Conservation (phyloP, 2,888 invertebrate genomes). For the Stenodera caucasica region DNA sequence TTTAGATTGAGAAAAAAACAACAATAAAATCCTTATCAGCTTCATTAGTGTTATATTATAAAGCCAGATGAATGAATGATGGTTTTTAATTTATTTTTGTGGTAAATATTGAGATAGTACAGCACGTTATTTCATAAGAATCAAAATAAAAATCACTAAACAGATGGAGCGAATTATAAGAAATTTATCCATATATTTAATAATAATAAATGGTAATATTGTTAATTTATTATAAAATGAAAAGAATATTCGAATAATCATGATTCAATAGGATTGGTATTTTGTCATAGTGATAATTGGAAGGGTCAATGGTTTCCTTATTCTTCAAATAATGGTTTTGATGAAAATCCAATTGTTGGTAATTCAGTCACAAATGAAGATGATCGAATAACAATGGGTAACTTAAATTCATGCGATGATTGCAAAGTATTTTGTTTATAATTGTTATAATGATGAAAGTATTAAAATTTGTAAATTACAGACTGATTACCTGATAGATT, state of each 20-base stretch:
- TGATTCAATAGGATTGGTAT: neutral
- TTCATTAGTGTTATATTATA: too few species aligned
- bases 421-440: slow-evolving; percentile 59
- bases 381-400: slow-evolving; percentile 62
- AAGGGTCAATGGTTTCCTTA: neutral
- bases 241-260: neutral
- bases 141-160: too few species aligned
- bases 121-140: too few species aligned
- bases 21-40: too few species aligned
- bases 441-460: slow-evolving; percentile 29
- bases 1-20: too few species aligned
- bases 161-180: neutral
- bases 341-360: neutral
- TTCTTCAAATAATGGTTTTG: neutral
- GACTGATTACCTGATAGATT: slow-evolving; percentile 65
- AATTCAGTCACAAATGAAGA: slow-evolving; percentile 14
- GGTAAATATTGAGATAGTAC: too few species aligned
- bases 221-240: too few species aligned
- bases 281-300: neutral
- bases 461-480: slow-evolving; percentile 59
- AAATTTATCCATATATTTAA: neutral
- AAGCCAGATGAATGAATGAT: too few species aligned
- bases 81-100: too few species aligned
- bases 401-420: slow-evolving; percentile 65
- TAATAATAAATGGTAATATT: neutral